Evolutionary conservation across 2,888 invertebrate species (phyloP).

Genomic region (Phalangium opilio): DNA sequence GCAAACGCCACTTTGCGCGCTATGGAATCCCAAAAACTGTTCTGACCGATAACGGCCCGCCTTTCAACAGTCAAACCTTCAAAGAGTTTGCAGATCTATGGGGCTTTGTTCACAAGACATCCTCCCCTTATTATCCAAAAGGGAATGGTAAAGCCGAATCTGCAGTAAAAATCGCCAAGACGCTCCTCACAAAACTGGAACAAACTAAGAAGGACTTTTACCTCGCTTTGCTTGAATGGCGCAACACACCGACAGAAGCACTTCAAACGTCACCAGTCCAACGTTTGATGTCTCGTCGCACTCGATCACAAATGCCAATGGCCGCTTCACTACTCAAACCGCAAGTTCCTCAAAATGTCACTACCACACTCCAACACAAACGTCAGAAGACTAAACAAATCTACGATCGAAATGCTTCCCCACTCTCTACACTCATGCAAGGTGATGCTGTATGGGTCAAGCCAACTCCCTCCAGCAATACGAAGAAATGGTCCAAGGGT

Average conservation of each 20-base stretch:
- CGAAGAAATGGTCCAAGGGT: too few species aligned
- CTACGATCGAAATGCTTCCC: too few species aligned
- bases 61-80: background rate
- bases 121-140: conserved; percentile 1
- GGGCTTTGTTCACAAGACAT: conserved; percentile 1
- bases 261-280: too few species aligned
- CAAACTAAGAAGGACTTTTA: conserved; percentile 1
- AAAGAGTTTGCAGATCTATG: background rate
- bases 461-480: too few species aligned
- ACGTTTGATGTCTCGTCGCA: too few species aligned
- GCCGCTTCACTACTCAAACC: too few species aligned
- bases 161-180: background rate
- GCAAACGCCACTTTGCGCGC: conserved; percentile 4
- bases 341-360: too few species aligned
- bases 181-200: conserved; percentile 1
- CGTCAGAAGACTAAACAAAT: too few species aligned
- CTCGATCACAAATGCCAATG: too few species aligned
- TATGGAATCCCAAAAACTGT: conserved; percentile 3
- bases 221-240: conserved; percentile 4
- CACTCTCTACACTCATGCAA: too few species aligned
- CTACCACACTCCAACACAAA: too few species aligned
- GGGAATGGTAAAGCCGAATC: conserved; percentile 2
- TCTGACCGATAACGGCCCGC: background rate
- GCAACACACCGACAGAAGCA: background rate
- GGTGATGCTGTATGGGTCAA: too few species aligned